Evolutionary conservation across 1,140 invertebrate genomes (phyloP), one percentile per base, ranked within the genome.

Genomic region (Heliconius melpomene): DNA sequence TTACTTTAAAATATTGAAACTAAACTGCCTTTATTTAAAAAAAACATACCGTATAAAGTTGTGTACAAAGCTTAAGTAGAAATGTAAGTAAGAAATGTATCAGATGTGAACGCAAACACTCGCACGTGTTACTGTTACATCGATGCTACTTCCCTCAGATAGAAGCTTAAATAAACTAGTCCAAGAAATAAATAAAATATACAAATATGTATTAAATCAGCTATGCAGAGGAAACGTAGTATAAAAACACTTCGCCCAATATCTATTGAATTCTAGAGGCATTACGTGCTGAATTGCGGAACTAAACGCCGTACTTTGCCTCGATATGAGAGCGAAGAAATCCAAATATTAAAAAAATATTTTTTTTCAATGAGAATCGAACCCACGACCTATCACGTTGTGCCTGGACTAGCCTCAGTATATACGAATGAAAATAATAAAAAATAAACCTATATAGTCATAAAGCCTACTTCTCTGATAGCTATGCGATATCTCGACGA

Each of bases 51-150:
- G 77, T 81, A 81, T 75, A 81, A 46, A 32, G 6, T 72, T 72
- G 72, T 81, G 50, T 75, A 60, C 46, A 78, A n/a, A 23, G 54
- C 16, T 16, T 81, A 81, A 78, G 73, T 81, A 81, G 77, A 75
- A 78, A 81, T 40, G 72, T 81, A 81, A 75, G 36, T 81, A 81
- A 80, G 80, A 75, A 81, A 81, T 72, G 52, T 81, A 81, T 77
- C 75, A 74, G 77, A 81, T 81, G 76, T 75, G 50, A 81, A 50
- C 77, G 72, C 73, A 81, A 81, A 81, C 80, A 81, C 52, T 46
- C 72, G 79, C 79, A 81, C 79, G 79, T 78, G 79, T 78, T 81
- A 75, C 76, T 52, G 79, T 78, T 75, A 71, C 50, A 38, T 77
- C 75, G 74, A 23, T 57, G 32, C 18, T 74, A 46, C 8, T 36